These are phyloP conservation scores for Menidia menidia DNA, from an alignment of 2,797 vertebrate species.

Conservation along the genomic window DNA sequence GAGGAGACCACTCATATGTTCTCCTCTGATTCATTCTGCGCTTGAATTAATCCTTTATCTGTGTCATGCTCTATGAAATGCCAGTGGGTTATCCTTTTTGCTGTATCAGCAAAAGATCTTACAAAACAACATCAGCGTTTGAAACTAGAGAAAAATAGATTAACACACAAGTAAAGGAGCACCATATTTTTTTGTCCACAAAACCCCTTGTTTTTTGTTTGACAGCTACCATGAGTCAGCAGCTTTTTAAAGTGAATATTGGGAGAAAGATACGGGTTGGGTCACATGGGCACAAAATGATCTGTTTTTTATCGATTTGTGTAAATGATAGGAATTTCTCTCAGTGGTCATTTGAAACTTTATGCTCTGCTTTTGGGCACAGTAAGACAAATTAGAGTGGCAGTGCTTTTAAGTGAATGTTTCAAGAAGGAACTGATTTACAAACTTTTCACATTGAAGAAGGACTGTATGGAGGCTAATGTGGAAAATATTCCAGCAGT, in stretches of 20 bases:
- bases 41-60: slow-evolving; percentile 34
- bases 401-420: slow-evolving; percentile 30
- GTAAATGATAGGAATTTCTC: slow-evolving; percentile 80
- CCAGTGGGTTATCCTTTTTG: slow-evolving; percentile 42
- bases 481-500: no score
- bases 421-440: slow-evolving; percentile 19
- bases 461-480: no score
- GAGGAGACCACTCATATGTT: not conserved
- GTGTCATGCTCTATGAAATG: slow-evolving; percentile 29
- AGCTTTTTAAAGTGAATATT: slow-evolving; percentile 55
- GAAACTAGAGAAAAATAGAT: slow-evolving; percentile 48
- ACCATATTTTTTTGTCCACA: slow-evolving; percentile 34
- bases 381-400: slow-evolving; percentile 51
- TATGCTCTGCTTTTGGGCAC: slow-evolving; percentile 38
- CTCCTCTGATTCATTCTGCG: slow-evolving; percentile 25
- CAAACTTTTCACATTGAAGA: not conserved
- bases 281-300: slow-evolving; percentile 73
- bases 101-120: slow-evolving; percentile 24
- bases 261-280: slow-evolving; percentile 40
- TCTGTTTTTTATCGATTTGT: slow-evolving; percentile 80
- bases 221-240: slow-evolving; percentile 76
- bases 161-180: slow-evolving; percentile 40
- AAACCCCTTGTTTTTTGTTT: slow-evolving; percentile 68
- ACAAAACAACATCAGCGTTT: slow-evolving; percentile 47
- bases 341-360: slow-evolving; percentile 67